phyloP scores from a whole-genome alignment of 2,113 vertebrate genomes.

The Mesoclemmys tuberculata region DNA sequence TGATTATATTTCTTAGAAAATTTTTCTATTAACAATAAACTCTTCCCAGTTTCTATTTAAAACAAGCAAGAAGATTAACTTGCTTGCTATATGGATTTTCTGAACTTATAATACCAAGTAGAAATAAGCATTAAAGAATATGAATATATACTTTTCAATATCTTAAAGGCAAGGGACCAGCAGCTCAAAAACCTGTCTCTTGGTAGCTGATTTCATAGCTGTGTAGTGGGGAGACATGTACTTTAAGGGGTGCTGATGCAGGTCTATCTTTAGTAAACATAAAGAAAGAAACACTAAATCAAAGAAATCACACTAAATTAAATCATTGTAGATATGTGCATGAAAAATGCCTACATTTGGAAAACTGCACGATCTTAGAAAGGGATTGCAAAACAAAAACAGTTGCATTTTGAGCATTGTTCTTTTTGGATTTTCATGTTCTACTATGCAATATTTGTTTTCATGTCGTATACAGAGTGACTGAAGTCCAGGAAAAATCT shows the following conservation, averaged over 20 bases:
- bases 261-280: conserved; percentile 81
- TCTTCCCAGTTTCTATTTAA: background rate
- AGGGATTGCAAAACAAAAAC: conserved; percentile 8
- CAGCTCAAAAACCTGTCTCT: conserved; percentile 15
- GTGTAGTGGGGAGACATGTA: background rate
- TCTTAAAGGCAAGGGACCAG: background rate
- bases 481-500: conserved; percentile 32
- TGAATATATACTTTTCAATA: background rate
- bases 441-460: conserved; percentile 26
- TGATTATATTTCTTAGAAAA: background rate
- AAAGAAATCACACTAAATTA: conserved; percentile 76
- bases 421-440: conserved; percentile 25
- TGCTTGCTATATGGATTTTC: background rate
- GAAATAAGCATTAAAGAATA: background rate
- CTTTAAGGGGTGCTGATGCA: conserved; percentile 70
- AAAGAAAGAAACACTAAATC: too few species aligned
- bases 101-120: background rate
- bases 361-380: conserved; percentile 27
- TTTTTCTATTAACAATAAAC: background rate
- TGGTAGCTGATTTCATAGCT: background rate
- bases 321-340: conserved; percentile 30
- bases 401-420: background rate
- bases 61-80: background rate
- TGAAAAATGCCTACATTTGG: conserved; percentile 38
- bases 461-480: background rate